Evolutionary conservation across 2,113 vertebrate genomes (phyloP), one percentile per base, ranked within the genome.

Genomic region (Proteles cristata): DNA sequence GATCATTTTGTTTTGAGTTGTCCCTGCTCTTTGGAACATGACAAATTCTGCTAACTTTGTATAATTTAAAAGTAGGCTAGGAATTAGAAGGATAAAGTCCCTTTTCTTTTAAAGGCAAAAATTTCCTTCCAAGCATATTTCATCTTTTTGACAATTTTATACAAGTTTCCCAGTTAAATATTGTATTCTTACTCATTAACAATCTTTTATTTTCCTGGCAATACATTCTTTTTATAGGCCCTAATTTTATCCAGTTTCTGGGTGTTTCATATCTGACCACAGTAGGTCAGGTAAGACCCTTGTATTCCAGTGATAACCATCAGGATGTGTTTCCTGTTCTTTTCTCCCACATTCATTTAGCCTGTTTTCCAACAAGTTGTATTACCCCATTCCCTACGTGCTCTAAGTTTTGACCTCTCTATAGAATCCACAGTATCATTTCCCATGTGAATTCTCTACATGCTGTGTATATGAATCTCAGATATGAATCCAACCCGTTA

Each of bases 41-140:
- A 86, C 48, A 93, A 82, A 73, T 66, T 90, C 68, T 90, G 7
- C 16, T 53, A 87, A 55, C 33, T 10, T 10, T 71, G n/a, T 35
- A n/a, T 76, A n/a, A 90, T 73, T 82, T 89, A 90, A 96, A 95
- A 35, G 25, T 25, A 87, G 39, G 35, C 19, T 50, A 77, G 21
- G 16, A 71, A 77, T 58, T 43, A 71, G 74, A 35, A 80, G 17
- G 23, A 48, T 69, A 58, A 90, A 48, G 25, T 76, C 19, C 33
- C 50, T 81, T 88, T 81, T 81, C 80, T 77, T 81, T 61, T 50
- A 10, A 19, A 43, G 39, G 73, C 39, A 89, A 80, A 95, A 91
- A 73, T 73, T 77, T 84, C 55, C 63, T 73, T 76, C 83, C 31
- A 79, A 77, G 50, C 1, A 58, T 35, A 28, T 69, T 76, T 71